Evolutionary conservation across 2,888 invertebrate species (phyloP), one percentile per base, ranked within the genome.

Genomic region (Scaptomyza tumidula): DNA sequence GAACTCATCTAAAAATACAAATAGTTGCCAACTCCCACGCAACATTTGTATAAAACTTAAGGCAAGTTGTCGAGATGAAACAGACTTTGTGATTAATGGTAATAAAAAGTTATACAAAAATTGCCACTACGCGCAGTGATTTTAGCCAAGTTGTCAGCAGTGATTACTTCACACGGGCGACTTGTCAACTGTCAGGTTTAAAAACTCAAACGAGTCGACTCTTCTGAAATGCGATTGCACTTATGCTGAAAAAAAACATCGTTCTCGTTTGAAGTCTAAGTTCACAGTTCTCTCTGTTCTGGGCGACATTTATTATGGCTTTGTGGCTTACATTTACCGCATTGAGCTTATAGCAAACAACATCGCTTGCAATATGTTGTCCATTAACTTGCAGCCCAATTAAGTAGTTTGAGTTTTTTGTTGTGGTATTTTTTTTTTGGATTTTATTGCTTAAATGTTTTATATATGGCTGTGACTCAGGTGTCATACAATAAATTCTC

Each of bases 331-430:
- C 62, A 62, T 59, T 62, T 14, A 27, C 33, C 33, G 45, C 59
- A 52, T 64, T 79, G 59, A 46, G 64, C 19, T 45, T 46, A 55
- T 45, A 57, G 49, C 50, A 41, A 49, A 45, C 48, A 64, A 56
- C 71, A 41, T 65, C 65, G 76, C 44, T 64, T 50, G 14, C 66
- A 41, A 62, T 73, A 71, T 76, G 81, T 68, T 78, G 75, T 33
- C 85, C 87, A 81, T 78, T 81, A 85, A 81, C 78, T 75, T 82
- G 54, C 61, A 71, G 61, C 56, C 87, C 82, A 85, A 83, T 86
- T 83, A 86, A 71, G 80, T 66, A 74, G 66, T 60, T 71, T 56
- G 57, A 46, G 39, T 29, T 35, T 37, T 13, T 44, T 62, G 1
- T 56, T 13, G 19, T 7, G 3, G 24, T 33, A 33, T 39, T 31